Percentiles rank a stretch among this genome's conserved stretches.
phyloP scores from a whole-genome alignment of 2,797 vertebrate species.

The Enteromius fasciolatus region DNA sequence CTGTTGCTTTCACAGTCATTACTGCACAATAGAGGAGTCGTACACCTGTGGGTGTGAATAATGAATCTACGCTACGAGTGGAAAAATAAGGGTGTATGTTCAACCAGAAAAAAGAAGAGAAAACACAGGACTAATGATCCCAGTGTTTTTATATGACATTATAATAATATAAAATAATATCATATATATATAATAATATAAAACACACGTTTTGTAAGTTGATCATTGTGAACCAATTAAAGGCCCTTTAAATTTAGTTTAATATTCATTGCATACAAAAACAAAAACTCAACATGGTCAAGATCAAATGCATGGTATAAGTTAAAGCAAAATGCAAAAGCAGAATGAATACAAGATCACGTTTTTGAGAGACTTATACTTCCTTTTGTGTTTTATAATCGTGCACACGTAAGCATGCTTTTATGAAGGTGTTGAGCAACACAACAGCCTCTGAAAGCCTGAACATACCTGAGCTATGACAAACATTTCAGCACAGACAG shows the following conservation, averaged over 20 bases:
- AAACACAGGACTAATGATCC: neutral
- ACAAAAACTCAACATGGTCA: neutral
- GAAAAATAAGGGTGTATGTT: neutral
- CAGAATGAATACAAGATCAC: neutral
- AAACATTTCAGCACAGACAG: slow-evolving; percentile 14
- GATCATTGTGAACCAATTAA: neutral
- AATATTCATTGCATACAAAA: neutral
- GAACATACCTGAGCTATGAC: slow-evolving; percentile 35
- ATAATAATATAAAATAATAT: too few relatives aligned
- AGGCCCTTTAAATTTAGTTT: neutral
- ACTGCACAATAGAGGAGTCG: neutral
- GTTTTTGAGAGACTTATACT: neutral
- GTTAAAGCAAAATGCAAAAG: neutral
- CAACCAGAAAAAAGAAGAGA: neutral
- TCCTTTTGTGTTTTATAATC: neutral
- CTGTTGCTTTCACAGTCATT: slow-evolving; percentile 14
- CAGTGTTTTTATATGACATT: neutral
- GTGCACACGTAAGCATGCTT: neutral
- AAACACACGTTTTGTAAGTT: neutral
- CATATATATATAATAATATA: too few relatives aligned
- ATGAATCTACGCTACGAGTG: neutral
- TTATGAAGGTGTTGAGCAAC: neutral
- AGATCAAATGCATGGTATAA: neutral
- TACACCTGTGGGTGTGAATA: neutral
- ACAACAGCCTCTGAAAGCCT: neutral